These are phyloP conservation scores for Thysanoteuthis rhombus DNA, from an alignment of 2,888 invertebrate species.

Conservation along the genomic window DNA sequence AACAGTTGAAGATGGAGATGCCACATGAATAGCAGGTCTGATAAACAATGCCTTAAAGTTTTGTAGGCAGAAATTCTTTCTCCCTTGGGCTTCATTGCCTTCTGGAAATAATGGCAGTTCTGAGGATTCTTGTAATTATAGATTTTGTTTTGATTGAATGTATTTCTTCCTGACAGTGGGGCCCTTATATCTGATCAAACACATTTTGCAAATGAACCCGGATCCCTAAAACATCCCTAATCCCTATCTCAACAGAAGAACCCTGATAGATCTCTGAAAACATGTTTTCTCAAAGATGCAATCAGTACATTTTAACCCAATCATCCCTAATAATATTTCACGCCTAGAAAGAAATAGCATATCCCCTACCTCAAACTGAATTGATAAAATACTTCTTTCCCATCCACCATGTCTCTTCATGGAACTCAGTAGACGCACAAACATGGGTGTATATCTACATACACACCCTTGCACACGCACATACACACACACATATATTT, in stretches of 20 bases:
- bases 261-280: constrained; percentile 12
- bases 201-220: not conserved
- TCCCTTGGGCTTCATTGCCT: not conserved
- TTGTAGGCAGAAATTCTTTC: not conserved
- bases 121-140: not conserved
- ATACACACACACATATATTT: not conserved
- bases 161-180: not conserved
- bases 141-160: not conserved
- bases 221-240: constrained; percentile 12
- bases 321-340: constrained; percentile 12
- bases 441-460: too few species aligned
- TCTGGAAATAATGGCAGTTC: not conserved
- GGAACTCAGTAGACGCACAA: not conserved
- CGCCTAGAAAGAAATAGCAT: not conserved
- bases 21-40: not conserved
- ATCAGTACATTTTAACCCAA: not conserved
- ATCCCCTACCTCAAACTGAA: not conserved
- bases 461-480: not conserved
- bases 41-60: not conserved
- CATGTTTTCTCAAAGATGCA: constrained; percentile 12
- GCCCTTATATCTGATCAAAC: not conserved
- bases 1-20: not conserved
- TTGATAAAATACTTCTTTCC: not conserved
- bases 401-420: not conserved
- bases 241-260: not conserved